Base-by-base conservation (phyloP, 1,140 invertebrate genomes). In the Phocides pigmalion region DNA sequence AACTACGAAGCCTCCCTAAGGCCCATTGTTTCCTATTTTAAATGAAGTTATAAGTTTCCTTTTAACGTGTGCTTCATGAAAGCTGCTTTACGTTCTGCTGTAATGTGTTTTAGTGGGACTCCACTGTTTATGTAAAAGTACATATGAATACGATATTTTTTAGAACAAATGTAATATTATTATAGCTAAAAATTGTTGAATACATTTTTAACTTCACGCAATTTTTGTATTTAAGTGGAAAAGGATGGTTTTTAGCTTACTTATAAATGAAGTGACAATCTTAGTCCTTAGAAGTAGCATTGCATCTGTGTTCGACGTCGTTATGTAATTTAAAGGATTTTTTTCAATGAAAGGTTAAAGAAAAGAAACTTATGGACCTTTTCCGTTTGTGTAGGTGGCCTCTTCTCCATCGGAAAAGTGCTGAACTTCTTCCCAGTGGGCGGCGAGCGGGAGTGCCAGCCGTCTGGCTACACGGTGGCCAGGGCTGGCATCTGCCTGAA, bases 351-450 rank as follows among this genome's bases (percentile, higher is more conserved):
- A 3, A 22, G 20, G 20, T 22, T 5, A 22, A 22, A 2, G n/a
- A n/a, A 22, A 22, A 22, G 20, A 22, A 3, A 3, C 5, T 22
- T 3, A 22, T 3, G 20, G 20, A 22, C 5, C 20, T 3, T 28
- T 63, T 44, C 9, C 35, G 49, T 44, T 53, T 53, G 66, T 50
- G 17, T 70, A 76, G 84, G 82, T 22, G 47, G 49, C 8, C 28
- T 90, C n/a, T 67, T 90, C 28, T 73, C 82, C 0, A 66, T 86
- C 41, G 81, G 87, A 20, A 89, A 89, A 41, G 95, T 96, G 53
- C 90, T 96, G 47, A 96, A 95, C 78, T 95, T 97, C 77, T 96
- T 97, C 79, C 95, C 96, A 0, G 94, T 96, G 12, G 95, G 96
- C 0, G 95, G 95, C 0, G 95, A 95, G 81, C 94, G 95, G 28